Evolutionary conservation across 2,888 invertebrate genomes (phyloP), one percentile per base, ranked within the genome.

Genomic region (Volucella inflata): DNA sequence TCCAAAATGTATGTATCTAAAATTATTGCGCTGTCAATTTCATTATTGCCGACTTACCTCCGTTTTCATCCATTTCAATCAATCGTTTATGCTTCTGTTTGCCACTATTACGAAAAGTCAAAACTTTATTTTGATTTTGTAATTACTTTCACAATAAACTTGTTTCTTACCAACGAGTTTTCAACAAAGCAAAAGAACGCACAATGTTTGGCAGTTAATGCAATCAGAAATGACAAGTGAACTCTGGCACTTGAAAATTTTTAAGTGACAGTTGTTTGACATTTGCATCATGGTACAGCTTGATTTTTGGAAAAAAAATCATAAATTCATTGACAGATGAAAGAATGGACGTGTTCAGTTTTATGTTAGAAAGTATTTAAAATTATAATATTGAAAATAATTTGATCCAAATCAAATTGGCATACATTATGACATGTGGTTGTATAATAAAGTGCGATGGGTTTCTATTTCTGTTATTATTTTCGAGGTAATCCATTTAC

Each of bases 301-400:
- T 51, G 40, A 6, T 12, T 50, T 60, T 16, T 12, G 30, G 21
- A 6, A 46, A 48, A 50, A 44, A 30, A 1, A 9, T 42, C 0
- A 38, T 3, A 9, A 11, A 9, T 10, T 55, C 30, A n/a, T 11
- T 80, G 79, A 74, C 74, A 67, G 17, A 17, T 40, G 36, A 2
- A 0, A 40, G 65, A 76, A 59, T 83, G 82, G 36, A 46, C 70
- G 70, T 46, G 68, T 79, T 84, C 84, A 79, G 79, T 68, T 79
- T 74, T 30, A 30, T 30, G 30, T 30, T 6, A 6, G 30, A 6
- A 30, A 6, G 0, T 6, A 30, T 30, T 30, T 30, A 30, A 30
- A 30, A 36, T 12, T 44, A 55, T 16, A 36, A 8, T 17, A 44
- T 21, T 40, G 16, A 17, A 30, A 30, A 30, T 30, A 30, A 30